Conservation (phyloP, 2,113 vertebrate genomes). For the Sinocyclocheilus grahami region DNA sequence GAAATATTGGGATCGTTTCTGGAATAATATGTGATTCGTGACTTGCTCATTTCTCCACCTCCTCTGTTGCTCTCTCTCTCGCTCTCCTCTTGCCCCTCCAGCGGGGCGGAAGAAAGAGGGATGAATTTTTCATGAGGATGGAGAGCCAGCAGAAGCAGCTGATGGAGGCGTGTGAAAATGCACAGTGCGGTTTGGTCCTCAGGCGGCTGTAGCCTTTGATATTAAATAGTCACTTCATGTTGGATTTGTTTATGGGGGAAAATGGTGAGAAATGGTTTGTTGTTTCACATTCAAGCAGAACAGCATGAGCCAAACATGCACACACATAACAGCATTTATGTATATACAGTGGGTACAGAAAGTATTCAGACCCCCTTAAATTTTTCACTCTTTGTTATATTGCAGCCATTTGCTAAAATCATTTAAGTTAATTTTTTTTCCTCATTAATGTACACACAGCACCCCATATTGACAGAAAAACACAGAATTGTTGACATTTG, state of each 20-base stretch:
- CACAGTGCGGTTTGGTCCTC: constrained; percentile 18
- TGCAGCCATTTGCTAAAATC: too few species aligned
- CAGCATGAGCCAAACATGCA: constrained; percentile 8
- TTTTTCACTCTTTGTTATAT: too few species aligned
- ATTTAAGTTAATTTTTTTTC: too few species aligned
- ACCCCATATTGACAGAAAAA: too few species aligned
- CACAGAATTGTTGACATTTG: too few species aligned
- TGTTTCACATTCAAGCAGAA: background rate
- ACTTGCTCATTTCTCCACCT: constrained; percentile 8
- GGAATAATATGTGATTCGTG: constrained; percentile 28
- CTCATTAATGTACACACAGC: too few species aligned
- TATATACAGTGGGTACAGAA: too few species aligned
- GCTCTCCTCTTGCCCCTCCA: constrained; percentile 6
- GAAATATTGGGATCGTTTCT: constrained; percentile 23
- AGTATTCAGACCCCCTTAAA: too few species aligned
- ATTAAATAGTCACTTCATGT: constrained; percentile 36
- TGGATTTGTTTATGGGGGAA: constrained; percentile 35
- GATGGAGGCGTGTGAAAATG: constrained; percentile 17
- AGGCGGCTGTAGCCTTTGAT: constrained; percentile 29
- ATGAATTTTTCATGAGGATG: constrained; percentile 44
- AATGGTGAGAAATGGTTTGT: constrained; percentile 22
- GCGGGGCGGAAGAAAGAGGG: constrained; percentile 33
- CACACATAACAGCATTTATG: background rate
- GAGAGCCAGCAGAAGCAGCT: constrained; percentile 31
- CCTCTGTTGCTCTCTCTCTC: background rate